phyloP scores from a whole-genome alignment of 2,113 vertebrate genomes.

The Scomber colias region DNA sequence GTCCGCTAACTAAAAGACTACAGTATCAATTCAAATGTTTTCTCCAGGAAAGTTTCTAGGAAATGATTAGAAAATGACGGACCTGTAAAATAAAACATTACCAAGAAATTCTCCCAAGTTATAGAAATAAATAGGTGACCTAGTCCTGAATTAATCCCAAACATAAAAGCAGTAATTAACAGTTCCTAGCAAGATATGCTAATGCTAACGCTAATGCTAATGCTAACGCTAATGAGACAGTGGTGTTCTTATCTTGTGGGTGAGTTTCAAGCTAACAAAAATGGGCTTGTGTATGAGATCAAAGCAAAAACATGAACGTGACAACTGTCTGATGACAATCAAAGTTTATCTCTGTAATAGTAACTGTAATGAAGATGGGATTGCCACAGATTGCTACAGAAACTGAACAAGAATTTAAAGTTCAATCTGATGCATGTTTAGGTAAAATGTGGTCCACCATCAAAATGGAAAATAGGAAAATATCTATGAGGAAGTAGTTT shows the following conservation, averaged over 20 bases:
- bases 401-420: constrained; percentile 50
- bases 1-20: neutral
- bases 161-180: neutral
- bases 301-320: constrained; percentile 53
- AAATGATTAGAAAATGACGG: neutral
- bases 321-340: constrained; percentile 30
- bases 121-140: neutral
- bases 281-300: constrained; percentile 31
- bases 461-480: constrained; percentile 16
- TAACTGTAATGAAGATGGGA: constrained; percentile 60
- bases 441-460: constrained; percentile 34
- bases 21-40: neutral
- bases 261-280: constrained; percentile 18
- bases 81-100: constrained; percentile 38
- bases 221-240: neutral
- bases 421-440: constrained; percentile 28
- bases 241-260: constrained; percentile 14
- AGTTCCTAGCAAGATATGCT: constrained; percentile 8
- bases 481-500: constrained; percentile 7
- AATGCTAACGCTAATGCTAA: neutral
- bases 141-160: constrained; percentile 4
- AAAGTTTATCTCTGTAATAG: neutral
- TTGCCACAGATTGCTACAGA: constrained; percentile 75
- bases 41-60: neutral
- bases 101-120: neutral